Evolutionary conservation across 2,113 vertebrate genomes (phyloP).

Genomic region (Gymnogyps californianus): DNA sequence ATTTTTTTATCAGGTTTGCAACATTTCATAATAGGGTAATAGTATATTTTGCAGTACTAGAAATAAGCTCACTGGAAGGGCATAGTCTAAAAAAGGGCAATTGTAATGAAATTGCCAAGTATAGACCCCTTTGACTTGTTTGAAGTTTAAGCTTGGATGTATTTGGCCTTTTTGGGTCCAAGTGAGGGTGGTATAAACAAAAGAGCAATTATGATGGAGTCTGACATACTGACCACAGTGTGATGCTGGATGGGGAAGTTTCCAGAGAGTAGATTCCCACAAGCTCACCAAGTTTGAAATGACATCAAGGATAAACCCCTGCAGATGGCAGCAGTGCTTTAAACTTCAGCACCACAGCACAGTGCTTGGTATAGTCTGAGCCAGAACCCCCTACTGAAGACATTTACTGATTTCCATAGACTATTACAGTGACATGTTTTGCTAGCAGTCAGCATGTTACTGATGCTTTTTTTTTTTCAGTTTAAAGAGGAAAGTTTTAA

Average conservation of each 20-base stretch:
- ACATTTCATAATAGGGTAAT: neutral
- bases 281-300: neutral
- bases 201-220: neutral
- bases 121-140: neutral
- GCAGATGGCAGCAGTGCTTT: slow-evolving; percentile 76
- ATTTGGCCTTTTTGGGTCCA: neutral
- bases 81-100: neutral
- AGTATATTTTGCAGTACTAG: neutral
- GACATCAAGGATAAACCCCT: slow-evolving; percentile 21
- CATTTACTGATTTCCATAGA: neutral
- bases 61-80: neutral
- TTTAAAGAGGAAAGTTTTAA: neutral
- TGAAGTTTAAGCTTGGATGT: neutral
- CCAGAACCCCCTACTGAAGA: neutral
- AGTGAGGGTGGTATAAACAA: neutral
- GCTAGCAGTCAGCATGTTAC: neutral
- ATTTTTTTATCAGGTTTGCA: neutral
- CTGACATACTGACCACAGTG: neutral
- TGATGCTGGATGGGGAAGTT: neutral
- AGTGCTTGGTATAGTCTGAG: neutral
- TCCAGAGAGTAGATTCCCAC: neutral
- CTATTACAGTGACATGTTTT: neutral
- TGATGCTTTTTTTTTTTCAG: neutral
- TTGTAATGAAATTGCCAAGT: neutral
- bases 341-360: slow-evolving; percentile 14